Conservation (phyloP, 2,113 vertebrate species). For the Limnothrissa miodon region DNA sequence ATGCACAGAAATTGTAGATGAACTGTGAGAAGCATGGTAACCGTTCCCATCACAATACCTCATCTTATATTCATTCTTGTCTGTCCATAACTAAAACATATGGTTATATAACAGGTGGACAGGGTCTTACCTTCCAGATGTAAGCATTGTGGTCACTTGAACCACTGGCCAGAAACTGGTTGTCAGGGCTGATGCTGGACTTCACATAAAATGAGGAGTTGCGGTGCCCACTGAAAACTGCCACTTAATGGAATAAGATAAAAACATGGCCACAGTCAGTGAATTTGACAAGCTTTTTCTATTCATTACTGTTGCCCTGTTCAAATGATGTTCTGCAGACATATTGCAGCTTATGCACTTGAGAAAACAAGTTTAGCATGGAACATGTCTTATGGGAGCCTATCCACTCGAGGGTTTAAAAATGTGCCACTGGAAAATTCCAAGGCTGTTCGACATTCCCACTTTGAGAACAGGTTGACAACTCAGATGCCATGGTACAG, state of each 20-base stretch:
- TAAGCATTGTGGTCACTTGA: constrained; percentile 86
- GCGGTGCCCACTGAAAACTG: constrained; percentile 85
- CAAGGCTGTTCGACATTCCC: not conserved
- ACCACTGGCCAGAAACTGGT: constrained; percentile 92
- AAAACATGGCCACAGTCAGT: not conserved
- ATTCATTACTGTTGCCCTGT: too few species aligned
- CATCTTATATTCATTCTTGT: not conserved
- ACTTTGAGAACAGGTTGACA: not conserved
- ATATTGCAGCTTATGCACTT: not conserved
- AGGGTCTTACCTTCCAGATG: constrained; percentile 88
- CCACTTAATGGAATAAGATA: constrained; percentile 68
- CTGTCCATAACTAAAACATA: not conserved
- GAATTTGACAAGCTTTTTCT: too few species aligned
- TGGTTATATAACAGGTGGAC: not conserved
- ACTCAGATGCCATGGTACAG: not conserved
- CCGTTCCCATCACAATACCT: not conserved
- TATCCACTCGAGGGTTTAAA: not conserved
- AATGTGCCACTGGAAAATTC: not conserved
- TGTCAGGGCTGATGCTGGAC: constrained; percentile 87
- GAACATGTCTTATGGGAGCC: not conserved
- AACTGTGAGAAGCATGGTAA: not conserved
- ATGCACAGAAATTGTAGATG: not conserved
- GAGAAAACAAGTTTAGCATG: not conserved
- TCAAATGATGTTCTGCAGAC: not conserved
- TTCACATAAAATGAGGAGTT: constrained; percentile 96